Evolutionary conservation across 2,888 invertebrate genomes (phyloP), one percentile per base, ranked within the genome.

Genomic region (Callosobruchus maculatus): DNA sequence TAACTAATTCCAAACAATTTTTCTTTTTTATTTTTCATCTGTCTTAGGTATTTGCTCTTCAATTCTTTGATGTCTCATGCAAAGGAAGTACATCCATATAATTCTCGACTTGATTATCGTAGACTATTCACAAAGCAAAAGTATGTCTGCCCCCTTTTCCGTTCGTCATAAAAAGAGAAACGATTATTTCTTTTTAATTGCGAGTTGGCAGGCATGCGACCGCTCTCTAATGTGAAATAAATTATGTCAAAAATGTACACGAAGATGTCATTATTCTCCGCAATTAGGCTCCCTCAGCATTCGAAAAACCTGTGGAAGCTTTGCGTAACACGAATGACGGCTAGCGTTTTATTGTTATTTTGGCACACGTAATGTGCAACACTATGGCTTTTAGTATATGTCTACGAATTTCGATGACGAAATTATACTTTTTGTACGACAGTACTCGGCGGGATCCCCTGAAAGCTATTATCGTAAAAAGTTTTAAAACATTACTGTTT

Each of bases 231-330:
- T 79, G 80, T 77, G 78, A 80, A 80, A 80, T 80, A 80, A 80
- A 80, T 80, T 80, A 77, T 79, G 76, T 77, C 77, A 79, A 79
- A 78, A 79, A 76, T 77, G 76, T 75, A 75, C 80, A 79, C 79
- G 77, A 80, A 78, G 75, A 77, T 79, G 79, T 80, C 79, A 80
- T 80, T 80, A 80, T 76, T 49, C 49, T 49, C 49, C 13, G 49
- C 75, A 66, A 68, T 30, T 73, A 49, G 1, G 49, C 49, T 49
- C 13, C 49, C 13, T 49, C 13, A 49, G 49, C 49, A 49, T 18
- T 49, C 49, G 4, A 49, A 49, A 49, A 49, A 49, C 9, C 13
- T 49, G 49, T 49, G 3, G 13, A 49, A 1, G 49, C 13, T 49
- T 13, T 49, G 9, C 13, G 49, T 49, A 49, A 49, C 18, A 18